These are phyloP conservation scores for Spilogale gracilis DNA, from an alignment of 2,113 vertebrate species.

Conservation along the genomic window DNA sequence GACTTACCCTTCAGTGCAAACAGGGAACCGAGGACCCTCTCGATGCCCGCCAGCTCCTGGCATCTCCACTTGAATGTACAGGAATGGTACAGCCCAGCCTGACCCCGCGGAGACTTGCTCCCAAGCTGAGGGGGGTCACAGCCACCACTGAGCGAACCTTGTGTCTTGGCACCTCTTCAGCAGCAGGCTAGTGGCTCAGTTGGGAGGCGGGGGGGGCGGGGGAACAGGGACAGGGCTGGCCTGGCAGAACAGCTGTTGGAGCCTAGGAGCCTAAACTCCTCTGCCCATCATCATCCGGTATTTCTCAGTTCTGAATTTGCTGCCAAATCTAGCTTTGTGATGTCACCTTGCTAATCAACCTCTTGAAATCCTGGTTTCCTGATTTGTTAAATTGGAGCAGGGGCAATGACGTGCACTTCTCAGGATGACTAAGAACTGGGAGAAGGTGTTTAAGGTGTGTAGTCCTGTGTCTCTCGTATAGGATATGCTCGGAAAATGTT, in stretches of 20 bases:
- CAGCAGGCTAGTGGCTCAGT: background rate
- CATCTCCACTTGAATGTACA: background rate
- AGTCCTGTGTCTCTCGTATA: background rate
- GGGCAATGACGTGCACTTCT: background rate
- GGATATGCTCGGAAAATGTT: background rate
- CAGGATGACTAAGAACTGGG: background rate
- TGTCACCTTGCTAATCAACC: background rate
- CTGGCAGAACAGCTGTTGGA: background rate
- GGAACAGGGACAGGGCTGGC: too few species aligned
- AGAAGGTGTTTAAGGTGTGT: background rate
- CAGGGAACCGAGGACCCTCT: background rate
- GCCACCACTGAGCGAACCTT: background rate
- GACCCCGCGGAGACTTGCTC: background rate
- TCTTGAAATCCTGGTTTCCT: background rate
- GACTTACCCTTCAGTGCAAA: background rate
- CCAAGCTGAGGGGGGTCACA: background rate
- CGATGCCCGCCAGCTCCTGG: background rate
- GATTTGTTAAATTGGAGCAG: background rate
- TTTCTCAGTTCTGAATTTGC: background rate
- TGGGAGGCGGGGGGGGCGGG: background rate
- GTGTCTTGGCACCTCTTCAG: too few species aligned
- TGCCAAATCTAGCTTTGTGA: background rate
- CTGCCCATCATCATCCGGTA: background rate
- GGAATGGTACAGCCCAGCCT: background rate
- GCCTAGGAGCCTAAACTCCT: background rate